phyloP scores from a whole-genome alignment of 2,797 vertebrate species.

The Stomatorhinus walkeri region DNA sequence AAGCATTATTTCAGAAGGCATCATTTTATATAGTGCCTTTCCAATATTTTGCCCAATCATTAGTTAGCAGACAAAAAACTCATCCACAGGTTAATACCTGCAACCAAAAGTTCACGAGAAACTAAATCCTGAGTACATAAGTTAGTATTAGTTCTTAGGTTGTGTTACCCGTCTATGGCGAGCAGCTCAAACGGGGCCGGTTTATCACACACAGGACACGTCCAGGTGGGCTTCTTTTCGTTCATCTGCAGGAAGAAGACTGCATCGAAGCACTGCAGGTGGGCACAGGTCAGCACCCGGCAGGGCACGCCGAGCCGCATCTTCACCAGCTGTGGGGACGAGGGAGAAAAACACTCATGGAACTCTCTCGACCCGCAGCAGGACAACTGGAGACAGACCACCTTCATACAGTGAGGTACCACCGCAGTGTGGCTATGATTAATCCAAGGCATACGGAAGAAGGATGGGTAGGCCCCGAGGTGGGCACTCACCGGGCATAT shows the following conservation, averaged over 20 bases:
- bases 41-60: not conserved
- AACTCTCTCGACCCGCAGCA: not conserved
- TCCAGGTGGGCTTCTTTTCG: conserved; percentile 74
- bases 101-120: not conserved
- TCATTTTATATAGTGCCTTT: not conserved
- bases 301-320: conserved; percentile 70
- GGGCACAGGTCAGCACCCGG: conserved; percentile 66
- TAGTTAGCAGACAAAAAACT: not conserved
- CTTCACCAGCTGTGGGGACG: conserved; percentile 62
- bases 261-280: conserved; percentile 78
- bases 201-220: conserved; percentile 75
- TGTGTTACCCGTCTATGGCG: conserved; percentile 66
- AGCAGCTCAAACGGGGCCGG: conserved; percentile 69
- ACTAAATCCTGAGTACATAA: not conserved
- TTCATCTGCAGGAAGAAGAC: conserved; percentile 80
- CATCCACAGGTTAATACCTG: not conserved
- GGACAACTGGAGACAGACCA: not conserved
- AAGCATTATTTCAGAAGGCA: not conserved
- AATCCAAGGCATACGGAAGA: not conserved
- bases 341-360: not conserved
- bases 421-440: not conserved
- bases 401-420: not conserved
- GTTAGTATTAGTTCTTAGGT: not conserved
- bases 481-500: conserved; percentile 67
- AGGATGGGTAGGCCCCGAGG: not conserved